A percentile compares a stretch with the other conserved stretches of the same genome.
Conservation (phyloP, 2,797 vertebrate species). For the Aselliscus stoliczkanus region DNA sequence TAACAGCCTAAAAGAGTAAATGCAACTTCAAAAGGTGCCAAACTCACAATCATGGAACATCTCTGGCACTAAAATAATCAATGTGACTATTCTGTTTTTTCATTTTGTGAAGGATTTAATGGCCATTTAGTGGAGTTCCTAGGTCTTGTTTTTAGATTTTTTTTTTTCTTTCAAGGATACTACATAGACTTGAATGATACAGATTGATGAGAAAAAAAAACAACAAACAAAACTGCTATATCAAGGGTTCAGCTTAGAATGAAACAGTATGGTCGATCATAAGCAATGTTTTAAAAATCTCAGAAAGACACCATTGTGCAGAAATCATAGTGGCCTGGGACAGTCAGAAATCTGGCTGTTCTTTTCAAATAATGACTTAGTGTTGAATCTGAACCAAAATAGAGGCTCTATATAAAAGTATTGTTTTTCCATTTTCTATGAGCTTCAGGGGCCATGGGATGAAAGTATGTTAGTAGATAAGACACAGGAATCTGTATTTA, state of each 20-base stretch:
- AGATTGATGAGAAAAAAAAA: background rate
- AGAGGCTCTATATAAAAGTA: background rate
- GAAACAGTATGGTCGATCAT: background rate
- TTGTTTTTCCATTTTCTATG: background rate
- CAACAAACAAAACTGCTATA: background rate
- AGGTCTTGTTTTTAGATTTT: background rate
- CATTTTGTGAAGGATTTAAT: slow-evolving; percentile 33
- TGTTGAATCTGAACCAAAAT: background rate
- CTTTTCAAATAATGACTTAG: background rate
- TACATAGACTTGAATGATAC: background rate
- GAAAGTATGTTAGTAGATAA: background rate
- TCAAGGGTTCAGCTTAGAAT: background rate
- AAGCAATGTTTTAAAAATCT: background rate
- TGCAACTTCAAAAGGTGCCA: slow-evolving; percentile 51
- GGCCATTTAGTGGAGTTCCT: background rate
- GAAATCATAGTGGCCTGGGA: background rate
- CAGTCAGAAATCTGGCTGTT: background rate
- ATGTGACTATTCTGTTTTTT: background rate
- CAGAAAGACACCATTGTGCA: background rate
- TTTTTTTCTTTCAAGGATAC: background rate
- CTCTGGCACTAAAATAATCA: slow-evolving; percentile 49
- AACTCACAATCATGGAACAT: background rate
- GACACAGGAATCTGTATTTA: background rate
- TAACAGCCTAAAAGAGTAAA: slow-evolving; percentile 46
- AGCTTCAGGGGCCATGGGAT: background rate